Base-by-base conservation (phyloP, 1,140 invertebrate genomes). In the Zaprionus tsacasi region DNA sequence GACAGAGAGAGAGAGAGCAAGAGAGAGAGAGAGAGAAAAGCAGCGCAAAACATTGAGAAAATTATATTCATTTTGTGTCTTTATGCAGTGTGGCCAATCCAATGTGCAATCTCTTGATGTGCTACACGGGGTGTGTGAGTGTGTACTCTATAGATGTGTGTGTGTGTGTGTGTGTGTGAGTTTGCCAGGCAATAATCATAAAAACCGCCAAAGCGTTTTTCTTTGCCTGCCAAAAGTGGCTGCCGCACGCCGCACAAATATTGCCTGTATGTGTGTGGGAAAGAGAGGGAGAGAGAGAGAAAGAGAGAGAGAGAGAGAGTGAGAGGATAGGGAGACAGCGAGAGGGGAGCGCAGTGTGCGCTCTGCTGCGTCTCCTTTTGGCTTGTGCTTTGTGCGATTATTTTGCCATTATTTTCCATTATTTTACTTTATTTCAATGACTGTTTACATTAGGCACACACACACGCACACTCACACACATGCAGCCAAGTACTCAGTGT, bases 351-450 rank as follows among this genome's bases (percentile, higher is more conserved):
- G n/a, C 52, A 43, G 25, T 25, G n/a, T n/a, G n/a, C n/a, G n/a
- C n/a, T n/a, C n/a, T n/a, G n/a, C 1, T n/a, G 52, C 48, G 17
- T 13, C 50, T 56, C 33, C 66, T 71, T 25, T 50, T 78, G 79
- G 76, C 55, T 83, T 64, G 68, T 68, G 73, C 57, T 76, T 76
- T 83, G 83, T 83, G 83, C 83, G 85, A 88, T 88, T 88, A 89
- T 88, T 88, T 88, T 89, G 83, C 80, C 85, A 88, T 88, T 88
- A 87, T 86, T 87, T 87, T 87, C 83, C 83, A 87, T 87, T 87
- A 88, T 87, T 87, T 87, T 87, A 83, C 85, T 88, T 88, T 88
- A 88, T 88, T 88, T 88, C 83, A 88, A 88, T 89, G 83, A 88
- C 83, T 88, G 83, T 88, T 88, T 88, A 88, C 83, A 88, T 89